Evolutionary conservation across 2,113 vertebrate species (phyloP).

Genomic region (Phalacrocorax carbo): DNA sequence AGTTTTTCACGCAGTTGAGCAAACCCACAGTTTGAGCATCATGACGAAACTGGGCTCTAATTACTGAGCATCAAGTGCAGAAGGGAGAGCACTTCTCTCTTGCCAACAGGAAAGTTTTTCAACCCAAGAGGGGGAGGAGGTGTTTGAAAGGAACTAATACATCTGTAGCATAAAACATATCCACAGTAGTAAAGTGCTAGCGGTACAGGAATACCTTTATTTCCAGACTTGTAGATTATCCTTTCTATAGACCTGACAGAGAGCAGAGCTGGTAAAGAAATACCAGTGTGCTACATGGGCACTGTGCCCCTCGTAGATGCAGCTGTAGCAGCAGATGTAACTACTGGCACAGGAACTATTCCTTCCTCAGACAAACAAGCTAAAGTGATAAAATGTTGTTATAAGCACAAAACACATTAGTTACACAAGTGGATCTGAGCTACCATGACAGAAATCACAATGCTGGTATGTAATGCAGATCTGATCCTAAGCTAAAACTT

Average conservation of each 20-base stretch:
- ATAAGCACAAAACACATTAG: constrained; percentile 5
- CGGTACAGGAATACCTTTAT: background rate
- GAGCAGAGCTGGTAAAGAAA: background rate
- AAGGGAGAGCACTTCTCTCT: background rate
- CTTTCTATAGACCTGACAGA: background rate
- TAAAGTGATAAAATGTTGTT: constrained; percentile 39
- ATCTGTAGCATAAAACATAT: background rate
- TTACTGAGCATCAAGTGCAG: background rate
- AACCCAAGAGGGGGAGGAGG: background rate
- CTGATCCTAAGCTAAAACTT: background rate
- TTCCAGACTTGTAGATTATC: background rate
- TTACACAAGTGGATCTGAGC: background rate
- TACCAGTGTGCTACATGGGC: background rate
- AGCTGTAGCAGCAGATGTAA: constrained; percentile 56
- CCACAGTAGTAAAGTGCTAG: background rate
- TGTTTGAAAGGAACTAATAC: background rate
- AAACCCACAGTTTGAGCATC: background rate
- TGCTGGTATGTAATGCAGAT: background rate
- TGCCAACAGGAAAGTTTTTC: background rate
- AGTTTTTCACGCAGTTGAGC: background rate
- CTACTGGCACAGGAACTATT: constrained; percentile 18
- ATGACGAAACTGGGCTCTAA: background rate
- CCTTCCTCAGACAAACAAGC: constrained; percentile 51
- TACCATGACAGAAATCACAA: background rate
- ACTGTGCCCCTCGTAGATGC: background rate